phyloP scores from a whole-genome alignment of 2,113 vertebrate species.

The Anguilla japonica region DNA sequence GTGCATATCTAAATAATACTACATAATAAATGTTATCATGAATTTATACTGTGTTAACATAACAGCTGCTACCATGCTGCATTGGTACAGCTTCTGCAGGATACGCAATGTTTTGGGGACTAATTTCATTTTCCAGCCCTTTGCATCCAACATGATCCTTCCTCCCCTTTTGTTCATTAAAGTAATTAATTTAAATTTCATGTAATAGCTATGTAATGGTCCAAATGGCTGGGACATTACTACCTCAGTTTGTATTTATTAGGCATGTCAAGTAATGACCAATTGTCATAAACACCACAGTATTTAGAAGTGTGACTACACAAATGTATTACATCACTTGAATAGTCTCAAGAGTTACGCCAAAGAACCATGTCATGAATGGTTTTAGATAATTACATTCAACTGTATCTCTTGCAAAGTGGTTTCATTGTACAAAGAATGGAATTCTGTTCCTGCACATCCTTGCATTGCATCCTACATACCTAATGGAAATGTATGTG shows the following conservation, averaged over 20 bases:
- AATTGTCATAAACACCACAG: not conserved
- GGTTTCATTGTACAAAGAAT: not conserved
- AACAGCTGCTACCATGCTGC: not conserved
- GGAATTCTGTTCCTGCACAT: not conserved
- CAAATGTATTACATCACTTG: not conserved
- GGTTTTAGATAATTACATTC: not conserved
- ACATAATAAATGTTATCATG: not conserved
- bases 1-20: not conserved
- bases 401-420: not conserved
- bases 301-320: not conserved
- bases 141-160: not conserved
- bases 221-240: not conserved
- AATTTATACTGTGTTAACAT: not conserved
- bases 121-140: not conserved
- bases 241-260: not conserved
- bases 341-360: not conserved
- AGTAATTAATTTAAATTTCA: not conserved
- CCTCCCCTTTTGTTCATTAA: not conserved
- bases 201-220: not conserved
- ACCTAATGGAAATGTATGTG: no score
- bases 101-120: not conserved
- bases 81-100: not conserved
- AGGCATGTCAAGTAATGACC: not conserved
- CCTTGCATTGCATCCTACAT: not conserved
- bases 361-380: not conserved